phyloP scores from a whole-genome alignment of 2,888 invertebrate genomes.

The Chymomyza amoena region DNA sequence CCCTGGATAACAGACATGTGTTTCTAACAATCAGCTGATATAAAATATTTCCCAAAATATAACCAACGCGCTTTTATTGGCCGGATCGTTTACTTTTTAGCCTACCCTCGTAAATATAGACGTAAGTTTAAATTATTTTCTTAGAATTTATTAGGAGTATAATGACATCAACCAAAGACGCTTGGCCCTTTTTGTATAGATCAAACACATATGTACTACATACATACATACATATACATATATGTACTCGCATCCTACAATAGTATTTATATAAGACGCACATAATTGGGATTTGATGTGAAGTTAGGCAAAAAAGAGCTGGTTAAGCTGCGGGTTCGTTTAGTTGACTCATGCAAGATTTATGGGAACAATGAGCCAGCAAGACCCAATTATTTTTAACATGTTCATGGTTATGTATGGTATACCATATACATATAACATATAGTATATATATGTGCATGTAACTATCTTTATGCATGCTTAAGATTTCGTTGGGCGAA shows the following conservation, averaged over 20 bases:
- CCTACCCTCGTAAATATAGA: conserved; percentile 13
- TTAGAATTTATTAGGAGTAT: conserved; percentile 55
- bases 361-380: not conserved
- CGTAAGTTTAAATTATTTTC: conserved; percentile 67
- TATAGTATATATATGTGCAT: too few species aligned
- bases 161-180: conserved; percentile 58
- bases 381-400: not conserved
- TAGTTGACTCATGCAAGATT: not conserved
- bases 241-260: conserved; percentile 13
- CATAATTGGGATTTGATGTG: conserved; percentile 67
- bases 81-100: too few species aligned
- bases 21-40: too few species aligned
- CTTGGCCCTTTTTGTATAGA: not conserved
- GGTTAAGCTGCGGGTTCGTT: conserved; percentile 7
- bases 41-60: too few species aligned
- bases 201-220: not conserved
- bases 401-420: not conserved
- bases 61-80: too few species aligned
- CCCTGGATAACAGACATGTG: too few species aligned
- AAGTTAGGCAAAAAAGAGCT: conserved; percentile 28
- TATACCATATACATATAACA: too few species aligned
- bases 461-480: not conserved
- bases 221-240: too few species aligned
- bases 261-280: not conserved
- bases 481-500: too few species aligned